Conservation (phyloP, 2,113 vertebrate species). For the Saccopteryx bilineata region DNA sequence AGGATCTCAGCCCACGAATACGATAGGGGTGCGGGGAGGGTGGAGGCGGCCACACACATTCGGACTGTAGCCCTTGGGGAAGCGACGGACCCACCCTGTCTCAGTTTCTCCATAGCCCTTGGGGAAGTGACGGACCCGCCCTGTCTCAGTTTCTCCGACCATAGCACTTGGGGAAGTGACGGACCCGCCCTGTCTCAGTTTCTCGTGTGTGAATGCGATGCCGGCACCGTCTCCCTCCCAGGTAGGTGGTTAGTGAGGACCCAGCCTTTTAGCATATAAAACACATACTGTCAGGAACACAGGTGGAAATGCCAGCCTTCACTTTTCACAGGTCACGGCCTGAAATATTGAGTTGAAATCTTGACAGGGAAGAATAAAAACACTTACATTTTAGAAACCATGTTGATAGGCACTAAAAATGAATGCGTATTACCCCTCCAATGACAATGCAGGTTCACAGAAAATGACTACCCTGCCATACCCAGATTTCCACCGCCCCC, state of each 20-base stretch:
- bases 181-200: not conserved
- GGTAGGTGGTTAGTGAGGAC: not conserved
- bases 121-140: too few relatives aligned
- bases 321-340: too few relatives aligned
- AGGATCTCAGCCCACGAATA: not conserved
- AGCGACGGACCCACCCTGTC: too few relatives aligned
- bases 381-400: fast-evolving
- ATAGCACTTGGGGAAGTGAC: not conserved
- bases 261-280: fast-evolving
- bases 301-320: not conserved
- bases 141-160: not conserved
- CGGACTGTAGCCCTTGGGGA: not conserved
- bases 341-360: not conserved
- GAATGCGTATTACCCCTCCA: not conserved
- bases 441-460: fast-evolving
- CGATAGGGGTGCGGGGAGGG: not conserved
- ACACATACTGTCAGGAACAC: too few relatives aligned
- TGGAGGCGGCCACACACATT: not conserved
- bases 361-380: not conserved
- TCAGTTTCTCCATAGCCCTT: not conserved
- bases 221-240: fast-evolving
- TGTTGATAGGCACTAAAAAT: not conserved
- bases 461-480: fast-evolving
- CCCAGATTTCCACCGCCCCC: fast-evolving
- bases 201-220: not conserved